phyloP scores from a whole-genome alignment of 2,888 invertebrate genomes.

The Agrilus mali region DNA sequence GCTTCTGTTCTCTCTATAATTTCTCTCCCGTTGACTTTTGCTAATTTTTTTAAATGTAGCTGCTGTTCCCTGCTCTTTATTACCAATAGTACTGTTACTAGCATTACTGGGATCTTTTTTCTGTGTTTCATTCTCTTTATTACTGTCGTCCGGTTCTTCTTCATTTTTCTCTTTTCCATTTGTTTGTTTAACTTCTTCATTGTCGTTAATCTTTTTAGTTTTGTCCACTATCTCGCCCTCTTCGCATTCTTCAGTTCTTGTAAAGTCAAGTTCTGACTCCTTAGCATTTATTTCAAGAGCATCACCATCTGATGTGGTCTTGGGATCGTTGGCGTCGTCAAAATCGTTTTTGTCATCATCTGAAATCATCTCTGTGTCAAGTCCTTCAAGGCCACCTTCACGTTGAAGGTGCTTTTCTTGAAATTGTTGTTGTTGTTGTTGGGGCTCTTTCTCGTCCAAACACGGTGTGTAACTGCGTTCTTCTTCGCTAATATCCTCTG shows the following conservation, averaged over 20 bases:
- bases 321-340: conserved; percentile 39
- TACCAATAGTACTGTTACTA: conserved; percentile 17
- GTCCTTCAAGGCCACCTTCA: conserved; percentile 34
- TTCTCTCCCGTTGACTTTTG: conserved; percentile 63
- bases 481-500: conserved; percentile 52
- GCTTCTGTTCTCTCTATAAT: conserved; percentile 46
- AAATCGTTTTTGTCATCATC: conserved; percentile 58
- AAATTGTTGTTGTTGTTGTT: conserved; percentile 13
- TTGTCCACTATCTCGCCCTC: conserved; percentile 46
- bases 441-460: conserved; percentile 47
- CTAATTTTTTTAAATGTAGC: conserved; percentile 68
- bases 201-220: conserved; percentile 20
- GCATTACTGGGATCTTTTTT: conserved; percentile 26
- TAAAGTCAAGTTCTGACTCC: conserved; percentile 35
- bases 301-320: conserved; percentile 31
- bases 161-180: conserved; percentile 30
- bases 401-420: conserved; percentile 8
- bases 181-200: conserved; percentile 32
- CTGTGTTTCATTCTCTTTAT: conserved; percentile 36
- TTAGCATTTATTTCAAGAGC: conserved; percentile 34
- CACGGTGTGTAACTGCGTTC: conserved; percentile 63
- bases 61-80: conserved; percentile 37
- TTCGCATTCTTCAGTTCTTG: conserved; percentile 36
- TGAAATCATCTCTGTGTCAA: conserved; percentile 64
- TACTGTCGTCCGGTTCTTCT: conserved; percentile 36